These are phyloP conservation scores for Epizoanthus illoricatus DNA, from an alignment of 92 coral and sea anemone species.

Conservation along the genomic window DNA sequence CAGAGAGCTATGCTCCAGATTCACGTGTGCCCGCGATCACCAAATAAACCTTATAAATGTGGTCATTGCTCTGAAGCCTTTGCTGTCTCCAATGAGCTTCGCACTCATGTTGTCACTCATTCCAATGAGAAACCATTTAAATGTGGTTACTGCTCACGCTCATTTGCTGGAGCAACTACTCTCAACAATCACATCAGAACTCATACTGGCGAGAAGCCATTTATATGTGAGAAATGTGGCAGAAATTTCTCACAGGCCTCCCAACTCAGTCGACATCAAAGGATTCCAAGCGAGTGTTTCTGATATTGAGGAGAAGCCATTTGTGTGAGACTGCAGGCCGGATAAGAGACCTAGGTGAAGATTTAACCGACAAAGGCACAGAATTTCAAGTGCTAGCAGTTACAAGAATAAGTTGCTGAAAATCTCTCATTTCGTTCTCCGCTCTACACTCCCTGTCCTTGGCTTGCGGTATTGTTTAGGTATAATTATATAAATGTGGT, in stretches of 20 bases:
- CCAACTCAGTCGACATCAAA: constrained; percentile 95
- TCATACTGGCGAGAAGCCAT: constrained; percentile 97
- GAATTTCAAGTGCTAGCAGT: no score
- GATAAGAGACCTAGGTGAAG: no score
- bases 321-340: no score
- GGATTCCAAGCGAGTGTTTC: constrained; percentile 74
- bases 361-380: no score
- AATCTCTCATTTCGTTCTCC: no score
- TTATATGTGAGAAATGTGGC: constrained; percentile 83
- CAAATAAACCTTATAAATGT: constrained; percentile 84
- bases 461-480: no score
- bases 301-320: neutral
- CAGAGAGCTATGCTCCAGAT: constrained; percentile 85
- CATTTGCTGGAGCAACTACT: constrained; percentile 96
- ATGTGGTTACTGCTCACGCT: constrained; percentile 94
- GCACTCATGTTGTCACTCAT: constrained; percentile 96
- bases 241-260: constrained; percentile 87
- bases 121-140: constrained; percentile 93
- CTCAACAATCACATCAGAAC: constrained; percentile 94
- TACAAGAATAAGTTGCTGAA: no score
- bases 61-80: constrained; percentile 92
- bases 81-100: constrained; percentile 78
- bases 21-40: constrained; percentile 74
- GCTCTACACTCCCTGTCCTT: no score
- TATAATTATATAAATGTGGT: no score